These are phyloP conservation scores for Macheiramphus alcinus DNA, from an alignment of 2,113 vertebrate species.

Conservation along the genomic window DNA sequence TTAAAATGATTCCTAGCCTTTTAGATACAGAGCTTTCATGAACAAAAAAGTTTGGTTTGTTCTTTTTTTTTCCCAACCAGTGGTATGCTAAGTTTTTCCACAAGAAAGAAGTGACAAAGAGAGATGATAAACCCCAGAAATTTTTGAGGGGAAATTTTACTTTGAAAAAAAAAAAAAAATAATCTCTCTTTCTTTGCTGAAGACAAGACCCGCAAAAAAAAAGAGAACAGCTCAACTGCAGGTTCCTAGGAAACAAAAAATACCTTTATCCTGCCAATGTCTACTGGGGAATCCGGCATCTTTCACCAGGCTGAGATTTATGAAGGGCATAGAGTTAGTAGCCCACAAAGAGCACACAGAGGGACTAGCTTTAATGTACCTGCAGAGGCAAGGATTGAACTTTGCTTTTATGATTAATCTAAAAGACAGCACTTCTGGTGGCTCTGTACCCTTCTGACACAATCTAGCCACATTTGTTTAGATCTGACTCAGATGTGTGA, in stretches of 20 bases:
- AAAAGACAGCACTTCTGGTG: background rate
- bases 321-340: background rate
- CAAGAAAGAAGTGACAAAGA: background rate
- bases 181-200: background rate
- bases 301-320: slow-evolving; percentile 17
- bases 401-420: slow-evolving; percentile 11
- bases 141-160: background rate
- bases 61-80: background rate
- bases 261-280: background rate
- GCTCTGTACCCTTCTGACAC: background rate
- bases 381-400: background rate
- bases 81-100: background rate
- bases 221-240: background rate
- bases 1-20: background rate
- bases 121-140: background rate
- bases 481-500: slow-evolving; percentile 11
- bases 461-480: background rate
- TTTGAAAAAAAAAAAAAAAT: background rate
- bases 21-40: background rate
- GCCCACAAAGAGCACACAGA: background rate
- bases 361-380: background rate
- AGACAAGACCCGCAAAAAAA: background rate
- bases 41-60: background rate
- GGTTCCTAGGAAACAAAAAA: background rate
- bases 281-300: background rate